A percentile compares a stretch with the other conserved stretches of the same genome.
phyloP scores from a whole-genome alignment of 2,113 vertebrate species.

The Podiceps cristatus region DNA sequence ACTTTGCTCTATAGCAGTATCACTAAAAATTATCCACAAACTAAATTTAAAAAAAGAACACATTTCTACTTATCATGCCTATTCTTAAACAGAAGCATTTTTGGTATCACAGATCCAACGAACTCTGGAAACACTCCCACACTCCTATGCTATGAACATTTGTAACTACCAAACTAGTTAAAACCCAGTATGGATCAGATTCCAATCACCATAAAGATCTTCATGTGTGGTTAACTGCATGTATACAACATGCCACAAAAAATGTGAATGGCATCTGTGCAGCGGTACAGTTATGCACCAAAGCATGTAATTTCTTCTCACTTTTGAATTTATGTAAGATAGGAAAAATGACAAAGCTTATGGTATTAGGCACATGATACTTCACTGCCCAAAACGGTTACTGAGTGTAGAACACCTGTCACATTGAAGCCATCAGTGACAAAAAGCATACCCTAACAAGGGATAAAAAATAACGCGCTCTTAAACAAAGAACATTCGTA shows the following conservation, averaged over 20 bases:
- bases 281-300: background rate
- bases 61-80: background rate
- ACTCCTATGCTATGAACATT: fast-evolving
- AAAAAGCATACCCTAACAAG: background rate
- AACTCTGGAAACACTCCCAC: background rate
- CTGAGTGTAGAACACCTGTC: background rate
- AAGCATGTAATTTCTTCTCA: background rate
- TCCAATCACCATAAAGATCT: background rate
- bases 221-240: background rate
- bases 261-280: background rate
- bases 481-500: background rate
- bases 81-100: background rate
- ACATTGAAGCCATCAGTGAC: background rate
- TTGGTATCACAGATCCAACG: background rate
- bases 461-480: background rate
- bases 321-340: background rate
- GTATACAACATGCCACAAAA: background rate
- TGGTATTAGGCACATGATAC: background rate
- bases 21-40: background rate
- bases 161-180: background rate
- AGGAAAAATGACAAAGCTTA: background rate
- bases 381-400: background rate
- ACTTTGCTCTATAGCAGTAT: background rate
- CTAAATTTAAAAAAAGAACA: background rate
- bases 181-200: background rate